A percentile compares a stretch with the other conserved stretches of the same genome.
These are phyloP conservation scores for Leptestheria dahalacensis DNA, from an alignment of 1,140 invertebrate genomes.

Conservation along the genomic window DNA sequence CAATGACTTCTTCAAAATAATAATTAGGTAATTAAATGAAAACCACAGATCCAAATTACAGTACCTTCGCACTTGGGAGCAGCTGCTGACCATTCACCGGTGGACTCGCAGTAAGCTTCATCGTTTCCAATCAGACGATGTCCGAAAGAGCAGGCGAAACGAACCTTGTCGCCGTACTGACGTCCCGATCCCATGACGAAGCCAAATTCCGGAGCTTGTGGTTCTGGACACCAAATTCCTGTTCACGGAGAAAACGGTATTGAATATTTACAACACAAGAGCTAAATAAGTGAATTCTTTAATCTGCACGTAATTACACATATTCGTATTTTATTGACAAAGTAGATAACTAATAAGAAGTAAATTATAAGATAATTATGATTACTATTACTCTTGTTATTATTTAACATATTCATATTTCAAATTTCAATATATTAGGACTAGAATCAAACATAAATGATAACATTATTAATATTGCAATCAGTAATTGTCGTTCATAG, in stretches of 20 bases:
- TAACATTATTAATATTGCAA: too few species aligned
- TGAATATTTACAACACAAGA: conserved; percentile 1
- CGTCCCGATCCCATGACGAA: conserved; percentile 20
- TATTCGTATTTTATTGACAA: too few species aligned
- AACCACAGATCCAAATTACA: not conserved
- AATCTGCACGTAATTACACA: too few species aligned
- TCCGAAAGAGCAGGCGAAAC: conserved; percentile 22
- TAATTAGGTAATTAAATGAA: not conserved
- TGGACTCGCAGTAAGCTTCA: conserved; percentile 17
- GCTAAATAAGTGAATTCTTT: too few species aligned
- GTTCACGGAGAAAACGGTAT: conserved; percentile 5
- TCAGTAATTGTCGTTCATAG: too few species aligned
- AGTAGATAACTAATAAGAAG: too few species aligned
- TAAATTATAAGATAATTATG: too few species aligned
- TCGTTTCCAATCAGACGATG: conserved; percentile 20
- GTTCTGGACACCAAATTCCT: conserved; percentile 18
- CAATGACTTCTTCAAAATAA: not conserved
- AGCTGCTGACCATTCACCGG: conserved; percentile 20
- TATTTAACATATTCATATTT: too few species aligned
- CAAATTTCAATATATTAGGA: too few species aligned
- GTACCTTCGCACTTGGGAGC: conserved; percentile 22
- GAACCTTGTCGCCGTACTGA: conserved; percentile 17
- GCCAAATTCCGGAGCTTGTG: conserved; percentile 17
- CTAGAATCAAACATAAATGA: too few species aligned
- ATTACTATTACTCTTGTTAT: too few species aligned